These are phyloP conservation scores for Raja brachyura DNA, from an alignment of 2,113 vertebrate species.

Conservation along the genomic window DNA sequence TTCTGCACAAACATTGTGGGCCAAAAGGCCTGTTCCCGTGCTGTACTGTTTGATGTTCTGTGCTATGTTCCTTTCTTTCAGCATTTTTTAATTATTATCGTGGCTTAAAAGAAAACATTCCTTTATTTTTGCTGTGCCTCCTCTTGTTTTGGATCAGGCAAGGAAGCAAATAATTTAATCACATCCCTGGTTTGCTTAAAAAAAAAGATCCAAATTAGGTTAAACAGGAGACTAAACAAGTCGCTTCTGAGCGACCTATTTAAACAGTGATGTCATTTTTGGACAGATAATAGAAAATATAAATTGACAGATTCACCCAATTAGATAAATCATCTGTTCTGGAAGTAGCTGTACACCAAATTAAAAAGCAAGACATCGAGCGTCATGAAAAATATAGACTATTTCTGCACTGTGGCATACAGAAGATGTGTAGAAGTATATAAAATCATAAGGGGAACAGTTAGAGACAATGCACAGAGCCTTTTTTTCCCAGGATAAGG, in stretches of 20 bases:
- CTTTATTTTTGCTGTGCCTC: not conserved
- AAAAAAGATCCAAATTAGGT: slow-evolving; percentile 2
- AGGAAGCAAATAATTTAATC: not conserved
- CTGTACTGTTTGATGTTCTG: too few species aligned
- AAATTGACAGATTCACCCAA: slow-evolving; percentile 7
- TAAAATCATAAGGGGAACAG: too few species aligned
- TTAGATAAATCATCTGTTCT: slow-evolving; percentile 9
- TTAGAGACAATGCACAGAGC: too few species aligned
- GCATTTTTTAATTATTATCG: not conserved
- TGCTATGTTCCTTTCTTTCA: not conserved
- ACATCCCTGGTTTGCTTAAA: not conserved
- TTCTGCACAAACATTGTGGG: too few species aligned
- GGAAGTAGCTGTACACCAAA: not conserved
- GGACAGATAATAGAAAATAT: not conserved
- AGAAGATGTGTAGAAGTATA: not conserved
- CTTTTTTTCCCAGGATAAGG: too few species aligned
- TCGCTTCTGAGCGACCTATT: not conserved
- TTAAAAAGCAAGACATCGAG: not conserved
- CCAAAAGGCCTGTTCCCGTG: too few species aligned
- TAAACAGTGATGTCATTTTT: slow-evolving; percentile 24
- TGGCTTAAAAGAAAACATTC: not conserved
- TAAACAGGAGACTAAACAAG: not conserved
- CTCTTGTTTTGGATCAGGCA: not conserved
- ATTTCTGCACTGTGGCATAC: not conserved
- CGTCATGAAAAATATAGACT: not conserved